A percentile compares a stretch with the other conserved stretches of the same genome.
phyloP scores from a whole-genome alignment of 92 coral and sea anemone genomes.

The Phenganax subtilis region DNA sequence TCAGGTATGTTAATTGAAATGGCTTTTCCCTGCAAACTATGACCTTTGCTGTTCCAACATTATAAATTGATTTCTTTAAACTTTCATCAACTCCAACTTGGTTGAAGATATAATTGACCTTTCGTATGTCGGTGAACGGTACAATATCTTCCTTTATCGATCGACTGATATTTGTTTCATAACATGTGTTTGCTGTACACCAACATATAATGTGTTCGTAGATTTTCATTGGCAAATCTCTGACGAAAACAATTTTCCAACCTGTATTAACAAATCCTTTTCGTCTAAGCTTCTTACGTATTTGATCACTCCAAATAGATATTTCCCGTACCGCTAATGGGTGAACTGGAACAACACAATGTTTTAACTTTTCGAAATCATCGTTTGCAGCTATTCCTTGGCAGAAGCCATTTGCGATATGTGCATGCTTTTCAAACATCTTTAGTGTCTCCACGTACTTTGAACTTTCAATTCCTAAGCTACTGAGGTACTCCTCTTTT shows the following conservation, averaged over 20 bases:
- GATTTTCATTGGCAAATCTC: conserved; percentile 5
- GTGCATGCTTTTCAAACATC: neutral
- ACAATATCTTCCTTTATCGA: conserved; percentile 3
- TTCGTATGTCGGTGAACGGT: neutral
- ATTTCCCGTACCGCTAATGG: neutral
- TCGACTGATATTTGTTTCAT: neutral
- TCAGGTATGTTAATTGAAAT: neutral
- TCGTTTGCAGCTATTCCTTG: neutral
- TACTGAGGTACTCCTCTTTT: neutral
- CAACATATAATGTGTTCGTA: neutral
- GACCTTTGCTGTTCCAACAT: neutral
- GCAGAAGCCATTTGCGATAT: neutral
- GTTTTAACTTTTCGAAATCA: neutral
- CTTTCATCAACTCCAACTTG: neutral
- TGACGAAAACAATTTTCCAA: conserved; percentile 7
- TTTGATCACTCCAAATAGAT: neutral
- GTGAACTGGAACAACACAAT: neutral
- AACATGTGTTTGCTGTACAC: conserved; percentile 7
- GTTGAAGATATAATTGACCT: neutral
- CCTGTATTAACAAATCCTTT: neutral
- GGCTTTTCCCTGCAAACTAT: neutral
- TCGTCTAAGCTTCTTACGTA: neutral
- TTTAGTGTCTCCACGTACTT: neutral
- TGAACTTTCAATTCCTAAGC: conserved; percentile 11
- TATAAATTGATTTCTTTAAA: neutral